Evolutionary conservation across 2,113 vertebrate species (phyloP).

Genomic region (Notarius quadriscutis): DNA sequence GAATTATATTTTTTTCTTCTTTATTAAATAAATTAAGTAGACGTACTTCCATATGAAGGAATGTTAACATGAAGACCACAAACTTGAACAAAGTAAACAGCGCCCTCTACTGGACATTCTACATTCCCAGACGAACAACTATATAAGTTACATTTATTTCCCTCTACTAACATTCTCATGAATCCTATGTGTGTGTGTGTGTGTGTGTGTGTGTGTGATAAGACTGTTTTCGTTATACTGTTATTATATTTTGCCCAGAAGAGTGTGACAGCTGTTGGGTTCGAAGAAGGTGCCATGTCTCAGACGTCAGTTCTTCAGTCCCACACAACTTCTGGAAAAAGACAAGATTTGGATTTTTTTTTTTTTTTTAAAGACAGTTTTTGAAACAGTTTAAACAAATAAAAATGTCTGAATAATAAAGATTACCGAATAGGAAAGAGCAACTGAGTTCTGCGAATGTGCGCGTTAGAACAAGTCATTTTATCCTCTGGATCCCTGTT

Average conservation of each 20-base stretch:
- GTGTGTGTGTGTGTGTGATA: not conserved
- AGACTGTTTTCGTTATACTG: not conserved
- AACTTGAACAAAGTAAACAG: not conserved
- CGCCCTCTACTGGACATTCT: constrained; percentile 5
- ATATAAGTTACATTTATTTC: not conserved
- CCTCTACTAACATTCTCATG: not conserved
- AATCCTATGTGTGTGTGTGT: not conserved
- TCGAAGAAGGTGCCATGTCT: not conserved
- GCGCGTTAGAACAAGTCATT: constrained; percentile 63
- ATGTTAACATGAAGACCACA: not conserved
- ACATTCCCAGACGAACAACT: not conserved
- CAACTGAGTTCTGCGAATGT: constrained; percentile 62
- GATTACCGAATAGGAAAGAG: constrained; percentile 70
- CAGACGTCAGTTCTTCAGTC: not conserved
- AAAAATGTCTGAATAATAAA: not conserved
- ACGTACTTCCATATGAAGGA: not conserved
- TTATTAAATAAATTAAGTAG: constrained; percentile 1
- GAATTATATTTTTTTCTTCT: not conserved
- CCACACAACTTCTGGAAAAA: not conserved
- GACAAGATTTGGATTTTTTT: not conserved
- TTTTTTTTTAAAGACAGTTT: too few relatives aligned
- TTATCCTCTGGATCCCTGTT: constrained; percentile 62
- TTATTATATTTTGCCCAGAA: not conserved
- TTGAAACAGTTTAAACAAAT: not conserved
- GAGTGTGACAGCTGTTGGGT: not conserved